Base-by-base conservation (phyloP, 1,140 invertebrate species). In the Halesus radiatus region DNA sequence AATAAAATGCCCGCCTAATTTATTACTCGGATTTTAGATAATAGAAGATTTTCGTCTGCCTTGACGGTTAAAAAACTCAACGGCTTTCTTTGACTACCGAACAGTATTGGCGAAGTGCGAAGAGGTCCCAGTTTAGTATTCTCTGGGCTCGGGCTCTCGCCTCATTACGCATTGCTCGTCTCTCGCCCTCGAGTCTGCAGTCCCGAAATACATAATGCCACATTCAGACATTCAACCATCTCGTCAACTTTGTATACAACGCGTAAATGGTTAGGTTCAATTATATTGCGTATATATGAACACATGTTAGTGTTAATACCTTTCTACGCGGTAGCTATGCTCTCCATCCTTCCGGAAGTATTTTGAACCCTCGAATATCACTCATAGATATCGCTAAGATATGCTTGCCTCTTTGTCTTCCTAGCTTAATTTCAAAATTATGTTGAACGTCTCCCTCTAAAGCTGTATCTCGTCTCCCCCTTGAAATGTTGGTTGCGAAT, bases 11-110 rank as follows among this genome's bases (percentile, higher is more conserved):
- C 8, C 8, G 29, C n/a, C 26, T 66, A 66, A 66, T 66, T 66
- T 66, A 66, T 66, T 29, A 66, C 26, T 26, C 26, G 3, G 23
- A 66, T 66, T 66, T n/a, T 66, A 66, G 62, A 66, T 66, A 66
- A 66, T 29, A 29, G 22, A 15, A 29, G n/a, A 66, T 66, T 66
- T 66, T 29, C 62, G 62, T 64, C 15, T 45, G 6, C 23, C 23
- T 64, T 64, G 60, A 23, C 60, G 13, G 15, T 29, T 26, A 66
- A 66, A 66, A 66, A 66, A 29, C 37, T 29, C 1, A 13, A 29
- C 22, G 22, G 8, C 29, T 32, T 64, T 29, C 26, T 29, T 64
- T 8, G 60, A 16, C 32, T 23, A 26, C 20, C 16, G 26, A 66
- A 66, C 26, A n/a, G 16, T 66, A 26, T n/a, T 66, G 29, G 4